Evolutionary conservation across 2,888 invertebrate species (phyloP).

Genomic region (Geophilus truncorum): DNA sequence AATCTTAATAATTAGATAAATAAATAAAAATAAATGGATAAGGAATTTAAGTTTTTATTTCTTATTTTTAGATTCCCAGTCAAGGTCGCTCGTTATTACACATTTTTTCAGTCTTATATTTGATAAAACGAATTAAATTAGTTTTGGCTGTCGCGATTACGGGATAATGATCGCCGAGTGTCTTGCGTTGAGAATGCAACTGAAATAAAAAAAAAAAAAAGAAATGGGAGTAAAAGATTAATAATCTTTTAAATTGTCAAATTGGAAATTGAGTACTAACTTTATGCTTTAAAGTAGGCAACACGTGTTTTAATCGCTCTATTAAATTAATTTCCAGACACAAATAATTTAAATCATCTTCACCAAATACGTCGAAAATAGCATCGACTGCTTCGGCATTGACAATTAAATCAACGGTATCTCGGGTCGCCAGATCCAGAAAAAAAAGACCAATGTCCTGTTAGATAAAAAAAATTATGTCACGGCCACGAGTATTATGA

Average conservation of each 20-base stretch:
- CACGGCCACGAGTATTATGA: neutral
- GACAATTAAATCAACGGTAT: conserved; percentile 62
- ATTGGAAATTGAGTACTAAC: conserved; percentile 49
- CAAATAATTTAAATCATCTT: conserved; percentile 65
- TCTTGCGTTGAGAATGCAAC: conserved; percentile 61
- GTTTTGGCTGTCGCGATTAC: conserved; percentile 65
- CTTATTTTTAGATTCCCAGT: neutral
- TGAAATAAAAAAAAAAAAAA: conserved; percentile 47
- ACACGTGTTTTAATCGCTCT: conserved; percentile 57
- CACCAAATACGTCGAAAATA: conserved; percentile 69
- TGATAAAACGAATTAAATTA: conserved; percentile 66
- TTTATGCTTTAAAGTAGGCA: conserved; percentile 62
- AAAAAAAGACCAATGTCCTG: conserved; percentile 55
- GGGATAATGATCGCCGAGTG: conserved; percentile 62
- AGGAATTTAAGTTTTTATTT: neutral
- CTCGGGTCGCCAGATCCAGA: conserved; percentile 56
- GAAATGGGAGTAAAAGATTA: neutral
- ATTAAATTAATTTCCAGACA: conserved; percentile 61
- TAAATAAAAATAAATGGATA: neutral
- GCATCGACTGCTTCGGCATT: conserved; percentile 69
- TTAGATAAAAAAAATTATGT: neutral
- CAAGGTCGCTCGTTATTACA: neutral
- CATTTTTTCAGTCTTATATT: conserved; percentile 55
- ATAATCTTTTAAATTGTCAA: neutral
- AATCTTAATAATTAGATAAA: neutral